phyloP scores from a whole-genome alignment of 2,797 vertebrate genomes.

The Cyclura pinguis region DNA sequence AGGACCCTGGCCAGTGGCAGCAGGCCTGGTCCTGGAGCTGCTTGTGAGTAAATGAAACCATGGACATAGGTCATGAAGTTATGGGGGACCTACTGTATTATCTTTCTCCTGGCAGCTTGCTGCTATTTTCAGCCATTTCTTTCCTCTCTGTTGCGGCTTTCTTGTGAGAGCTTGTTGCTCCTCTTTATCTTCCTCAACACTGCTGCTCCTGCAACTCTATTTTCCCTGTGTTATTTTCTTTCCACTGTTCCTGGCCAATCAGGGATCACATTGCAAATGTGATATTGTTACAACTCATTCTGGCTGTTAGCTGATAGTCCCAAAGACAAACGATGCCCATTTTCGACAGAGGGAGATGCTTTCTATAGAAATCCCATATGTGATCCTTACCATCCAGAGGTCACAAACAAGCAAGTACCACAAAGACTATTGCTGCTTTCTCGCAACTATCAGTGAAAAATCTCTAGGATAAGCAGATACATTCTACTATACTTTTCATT shows the following conservation, averaged over 20 bases:
- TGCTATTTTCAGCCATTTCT: neutral
- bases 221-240: neutral
- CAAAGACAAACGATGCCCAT: too few relatives aligned
- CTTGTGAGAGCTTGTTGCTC: too few relatives aligned
- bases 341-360: neutral
- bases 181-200: too few relatives aligned
- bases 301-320: neutral
- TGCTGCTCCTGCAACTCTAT: neutral
- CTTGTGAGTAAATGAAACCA: too few relatives aligned
- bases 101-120: neutral
- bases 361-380: neutral
- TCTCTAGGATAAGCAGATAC: too few relatives aligned
- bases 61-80: too few relatives aligned
- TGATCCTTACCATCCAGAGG: neutral
- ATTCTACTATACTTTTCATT: too few relatives aligned
- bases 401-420: neutral
- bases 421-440: too few relatives aligned
- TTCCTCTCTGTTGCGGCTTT: neutral
- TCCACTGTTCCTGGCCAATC: neutral
- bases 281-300: neutral
- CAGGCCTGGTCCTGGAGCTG: too few relatives aligned
- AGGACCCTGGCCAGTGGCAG: too few relatives aligned
- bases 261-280: neutral
- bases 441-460: too few relatives aligned
- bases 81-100: too few relatives aligned